Evolutionary conservation across 2,113 vertebrate species (phyloP).

Genomic region (Boulengeromyrus knoepffleri): DNA sequence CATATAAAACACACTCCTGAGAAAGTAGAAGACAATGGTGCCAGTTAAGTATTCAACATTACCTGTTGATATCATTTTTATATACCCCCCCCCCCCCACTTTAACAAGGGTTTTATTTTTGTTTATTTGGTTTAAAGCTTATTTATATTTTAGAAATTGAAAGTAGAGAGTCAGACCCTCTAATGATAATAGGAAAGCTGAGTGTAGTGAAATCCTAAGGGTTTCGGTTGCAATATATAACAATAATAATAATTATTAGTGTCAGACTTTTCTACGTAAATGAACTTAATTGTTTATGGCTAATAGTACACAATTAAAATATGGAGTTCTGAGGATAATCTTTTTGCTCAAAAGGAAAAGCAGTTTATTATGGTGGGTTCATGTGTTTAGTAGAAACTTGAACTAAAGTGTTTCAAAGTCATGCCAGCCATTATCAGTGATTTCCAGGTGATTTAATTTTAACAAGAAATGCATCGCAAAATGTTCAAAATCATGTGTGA

Average conservation of each 20-base stretch:
- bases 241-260: neutral
- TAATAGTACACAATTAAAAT: neutral
- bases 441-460: neutral
- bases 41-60: neutral
- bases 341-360: neutral
- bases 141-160: slow-evolving; percentile 12
- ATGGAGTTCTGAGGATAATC: neutral
- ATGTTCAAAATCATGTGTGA: neutral
- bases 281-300: neutral
- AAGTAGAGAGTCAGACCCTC: neutral
- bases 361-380: neutral
- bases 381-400: neutral
- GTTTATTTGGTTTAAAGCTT: neutral
- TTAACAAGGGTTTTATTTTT: neutral
- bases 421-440: neutral
- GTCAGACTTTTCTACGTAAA: neutral
- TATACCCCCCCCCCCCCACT: neutral
- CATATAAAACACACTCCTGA: neutral
- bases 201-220: neutral
- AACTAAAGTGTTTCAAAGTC: neutral
- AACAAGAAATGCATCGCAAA: neutral
- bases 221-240: slow-evolving; percentile 1
- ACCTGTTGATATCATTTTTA: neutral
- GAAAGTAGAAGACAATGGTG: neutral
- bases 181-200: neutral